Percentiles rank a stretch among this genome's conserved stretches.
Evolutionary conservation across 2,113 vertebrate species (phyloP).

Genomic region (Cyanocitta stelleri): DNA sequence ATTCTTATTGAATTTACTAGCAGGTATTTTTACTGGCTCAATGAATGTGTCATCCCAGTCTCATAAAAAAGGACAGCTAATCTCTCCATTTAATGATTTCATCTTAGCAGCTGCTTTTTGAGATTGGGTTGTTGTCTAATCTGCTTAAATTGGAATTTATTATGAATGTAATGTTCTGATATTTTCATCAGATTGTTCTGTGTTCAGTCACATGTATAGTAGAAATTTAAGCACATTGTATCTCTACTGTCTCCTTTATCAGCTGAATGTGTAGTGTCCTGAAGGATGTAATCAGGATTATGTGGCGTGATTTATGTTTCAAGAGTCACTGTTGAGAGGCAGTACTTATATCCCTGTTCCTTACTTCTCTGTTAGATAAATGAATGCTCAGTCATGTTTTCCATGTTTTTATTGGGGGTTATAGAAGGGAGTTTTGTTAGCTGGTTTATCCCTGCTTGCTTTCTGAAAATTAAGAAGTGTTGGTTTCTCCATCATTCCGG

Average conservation of each 20-base stretch:
- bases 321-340: neutral
- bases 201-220: neutral
- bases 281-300: constrained; percentile 20
- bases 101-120: neutral
- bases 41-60: neutral
- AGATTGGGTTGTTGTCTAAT: neutral
- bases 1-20: neutral
- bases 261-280: neutral
- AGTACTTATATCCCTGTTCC: neutral
- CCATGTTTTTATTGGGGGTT: neutral
- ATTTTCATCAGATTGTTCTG: neutral
- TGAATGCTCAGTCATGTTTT: constrained; percentile 13
- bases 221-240: neutral
- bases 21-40: neutral
- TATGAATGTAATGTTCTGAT: neutral
- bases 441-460: neutral
- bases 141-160: constrained; percentile 10
- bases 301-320: constrained; percentile 13
- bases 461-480: neutral
- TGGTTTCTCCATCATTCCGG: neutral
- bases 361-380: neutral
- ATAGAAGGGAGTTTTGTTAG: neutral
- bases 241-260: neutral
- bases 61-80: neutral
- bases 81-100: constrained; percentile 16